Evolutionary conservation across 2,113 vertebrate species (phyloP).

Genomic region (Pavo muticus): DNA sequence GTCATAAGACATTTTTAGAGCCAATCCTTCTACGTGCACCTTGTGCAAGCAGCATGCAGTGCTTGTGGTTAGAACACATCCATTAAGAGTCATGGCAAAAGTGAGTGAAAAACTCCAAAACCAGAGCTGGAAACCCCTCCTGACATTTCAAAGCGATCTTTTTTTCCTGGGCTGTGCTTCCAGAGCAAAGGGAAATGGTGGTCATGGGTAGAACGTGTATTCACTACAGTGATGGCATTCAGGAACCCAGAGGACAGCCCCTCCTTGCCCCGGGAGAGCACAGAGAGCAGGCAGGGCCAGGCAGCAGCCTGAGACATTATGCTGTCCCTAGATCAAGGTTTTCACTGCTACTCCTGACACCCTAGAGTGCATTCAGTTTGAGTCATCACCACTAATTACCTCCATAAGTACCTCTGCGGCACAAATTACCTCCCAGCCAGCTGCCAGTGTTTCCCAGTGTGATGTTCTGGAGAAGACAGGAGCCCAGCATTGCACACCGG

Average conservation of each 20-base stretch:
- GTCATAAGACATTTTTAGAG: background rate
- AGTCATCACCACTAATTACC: background rate
- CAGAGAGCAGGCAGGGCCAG: background rate
- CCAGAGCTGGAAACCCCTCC: background rate
- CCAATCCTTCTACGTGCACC: background rate
- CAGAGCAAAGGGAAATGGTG: background rate
- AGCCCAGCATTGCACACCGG: background rate
- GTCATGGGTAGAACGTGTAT: rapidly evolving
- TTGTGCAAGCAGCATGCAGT: background rate
- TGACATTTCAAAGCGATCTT: background rate
- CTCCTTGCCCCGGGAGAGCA: background rate
- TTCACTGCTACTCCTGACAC: background rate
- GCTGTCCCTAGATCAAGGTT: background rate
- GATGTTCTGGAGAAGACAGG: background rate
- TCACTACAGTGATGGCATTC: background rate
- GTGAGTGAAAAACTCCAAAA: background rate
- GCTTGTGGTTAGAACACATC: too few species aligned
- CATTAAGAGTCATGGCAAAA: background rate
- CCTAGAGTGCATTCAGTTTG: background rate
- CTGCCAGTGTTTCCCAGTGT: background rate
- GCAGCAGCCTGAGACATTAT: background rate
- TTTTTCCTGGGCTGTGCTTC: background rate
- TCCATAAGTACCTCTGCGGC: background rate
- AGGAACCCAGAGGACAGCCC: background rate
- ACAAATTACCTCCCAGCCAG: background rate